Evolutionary conservation across 2,797 vertebrate species (phyloP).

Genomic region (Gastrophryne carolinensis): DNA sequence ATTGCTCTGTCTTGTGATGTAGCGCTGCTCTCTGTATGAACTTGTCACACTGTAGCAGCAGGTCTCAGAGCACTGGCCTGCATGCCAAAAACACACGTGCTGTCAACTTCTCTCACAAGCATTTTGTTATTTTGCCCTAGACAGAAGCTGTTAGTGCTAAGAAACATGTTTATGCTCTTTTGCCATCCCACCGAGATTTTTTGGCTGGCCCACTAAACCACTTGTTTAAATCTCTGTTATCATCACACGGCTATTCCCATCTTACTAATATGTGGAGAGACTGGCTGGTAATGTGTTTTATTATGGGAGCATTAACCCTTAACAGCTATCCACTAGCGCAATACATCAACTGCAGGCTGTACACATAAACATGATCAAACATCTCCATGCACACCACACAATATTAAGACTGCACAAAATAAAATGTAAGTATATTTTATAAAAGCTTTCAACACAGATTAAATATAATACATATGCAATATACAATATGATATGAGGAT

Average conservation of each 20-base stretch:
- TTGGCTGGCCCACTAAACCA: neutral
- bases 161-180: slow-evolving; percentile 8
- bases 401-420: too few species aligned
- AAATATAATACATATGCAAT: too few species aligned
- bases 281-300: neutral
- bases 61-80: neutral
- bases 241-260: neutral
- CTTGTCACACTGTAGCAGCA: neutral
- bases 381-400: too few species aligned
- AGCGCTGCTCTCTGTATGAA: neutral
- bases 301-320: slow-evolving; percentile 18
- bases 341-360: neutral
- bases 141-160: slow-evolving; percentile 12
- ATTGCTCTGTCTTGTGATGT: too few species aligned
- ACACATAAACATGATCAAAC: neutral
- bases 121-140: slow-evolving; percentile 36
- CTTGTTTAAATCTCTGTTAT: neutral
- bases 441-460: too few species aligned
- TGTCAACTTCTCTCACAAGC: slow-evolving; percentile 9
- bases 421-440: too few species aligned
- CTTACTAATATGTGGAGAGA: neutral
- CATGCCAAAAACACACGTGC: neutral
- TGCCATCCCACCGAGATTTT: slow-evolving; percentile 6
- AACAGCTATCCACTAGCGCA: neutral
- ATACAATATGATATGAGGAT: too few species aligned